These are phyloP conservation scores for Laothoe populi DNA, from an alignment of 2,888 invertebrate genomes.

Conservation along the genomic window DNA sequence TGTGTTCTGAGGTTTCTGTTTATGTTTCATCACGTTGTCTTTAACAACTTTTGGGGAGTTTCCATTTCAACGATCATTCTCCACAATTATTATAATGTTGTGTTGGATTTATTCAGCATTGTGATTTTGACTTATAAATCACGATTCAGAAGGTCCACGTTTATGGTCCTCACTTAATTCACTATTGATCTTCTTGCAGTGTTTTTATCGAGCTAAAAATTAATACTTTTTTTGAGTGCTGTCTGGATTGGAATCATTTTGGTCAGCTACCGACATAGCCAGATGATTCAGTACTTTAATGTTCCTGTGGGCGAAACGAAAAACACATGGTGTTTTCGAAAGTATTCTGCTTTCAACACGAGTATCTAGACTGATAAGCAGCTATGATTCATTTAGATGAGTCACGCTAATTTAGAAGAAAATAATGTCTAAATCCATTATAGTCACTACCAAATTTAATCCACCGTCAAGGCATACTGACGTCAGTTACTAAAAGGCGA, in stretches of 20 bases:
- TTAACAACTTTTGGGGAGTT: neutral
- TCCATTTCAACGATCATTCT: neutral
- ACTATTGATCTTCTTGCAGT: neutral
- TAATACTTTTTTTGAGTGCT: neutral
- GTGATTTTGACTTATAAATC: too few species aligned
- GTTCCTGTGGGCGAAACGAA: neutral
- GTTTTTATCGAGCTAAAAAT: neutral
- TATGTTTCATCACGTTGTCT: constrained; percentile 5
- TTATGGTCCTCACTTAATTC: too few species aligned
- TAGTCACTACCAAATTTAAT: too few species aligned
- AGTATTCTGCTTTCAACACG: neutral
- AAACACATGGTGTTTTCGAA: constrained; percentile 7
- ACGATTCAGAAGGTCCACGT: too few species aligned
- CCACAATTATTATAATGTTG: too few species aligned
- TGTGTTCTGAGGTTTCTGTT: neutral
- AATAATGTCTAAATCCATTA: too few species aligned
- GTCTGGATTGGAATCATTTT: constrained; percentile 5
- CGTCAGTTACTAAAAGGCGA: too few species aligned
- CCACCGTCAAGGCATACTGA: too few species aligned
- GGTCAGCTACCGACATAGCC: constrained; percentile 13
- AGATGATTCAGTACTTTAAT: neutral
- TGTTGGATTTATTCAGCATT: too few species aligned
- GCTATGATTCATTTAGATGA: neutral
- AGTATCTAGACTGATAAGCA: neutral
- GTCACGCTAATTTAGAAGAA: neutral